Evolutionary conservation across 2,113 vertebrate species (phyloP).

Genomic region (Engystomops pustulosus): DNA sequence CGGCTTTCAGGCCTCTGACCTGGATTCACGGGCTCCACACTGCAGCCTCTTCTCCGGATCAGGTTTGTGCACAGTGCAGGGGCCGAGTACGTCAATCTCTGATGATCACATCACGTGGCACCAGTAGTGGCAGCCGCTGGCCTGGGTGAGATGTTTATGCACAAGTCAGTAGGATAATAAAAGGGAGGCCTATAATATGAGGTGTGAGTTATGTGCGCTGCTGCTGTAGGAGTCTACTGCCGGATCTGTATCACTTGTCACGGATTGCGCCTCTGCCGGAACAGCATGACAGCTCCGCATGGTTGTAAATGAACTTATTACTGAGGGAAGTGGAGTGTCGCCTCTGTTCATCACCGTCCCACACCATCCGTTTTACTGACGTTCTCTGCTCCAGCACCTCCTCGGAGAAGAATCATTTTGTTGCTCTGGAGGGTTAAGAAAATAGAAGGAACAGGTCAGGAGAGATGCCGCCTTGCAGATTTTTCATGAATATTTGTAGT

Average conservation of each 20-base stretch:
- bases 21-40: not conserved
- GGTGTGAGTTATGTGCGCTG: constrained; percentile 19
- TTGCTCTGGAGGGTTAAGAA: constrained; percentile 26
- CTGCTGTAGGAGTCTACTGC: not conserved
- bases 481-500: constrained; percentile 19
- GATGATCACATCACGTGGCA: not conserved
- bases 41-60: not conserved
- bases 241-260: not conserved
- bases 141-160: constrained; percentile 11
- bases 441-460: constrained; percentile 22
- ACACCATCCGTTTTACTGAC: constrained; percentile 7
- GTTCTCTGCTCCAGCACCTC: not conserved
- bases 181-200: not conserved
- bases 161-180: constrained; percentile 19
- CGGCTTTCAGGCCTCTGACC: too few relatives aligned
- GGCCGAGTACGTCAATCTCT: not conserved
- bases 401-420: constrained; percentile 14
- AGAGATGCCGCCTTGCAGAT: not conserved
- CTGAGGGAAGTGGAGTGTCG: not conserved
- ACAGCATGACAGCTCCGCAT: not conserved
- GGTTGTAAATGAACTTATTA: constrained; percentile 48
- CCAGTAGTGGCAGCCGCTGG: not conserved
- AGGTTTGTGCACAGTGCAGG: not conserved
- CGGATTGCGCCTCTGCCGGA: not conserved
- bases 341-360: not conserved